Conservation (phyloP, 37 sponge, comb jelly and placozoan species). For the Chondrilla cf. caribensis region DNA sequence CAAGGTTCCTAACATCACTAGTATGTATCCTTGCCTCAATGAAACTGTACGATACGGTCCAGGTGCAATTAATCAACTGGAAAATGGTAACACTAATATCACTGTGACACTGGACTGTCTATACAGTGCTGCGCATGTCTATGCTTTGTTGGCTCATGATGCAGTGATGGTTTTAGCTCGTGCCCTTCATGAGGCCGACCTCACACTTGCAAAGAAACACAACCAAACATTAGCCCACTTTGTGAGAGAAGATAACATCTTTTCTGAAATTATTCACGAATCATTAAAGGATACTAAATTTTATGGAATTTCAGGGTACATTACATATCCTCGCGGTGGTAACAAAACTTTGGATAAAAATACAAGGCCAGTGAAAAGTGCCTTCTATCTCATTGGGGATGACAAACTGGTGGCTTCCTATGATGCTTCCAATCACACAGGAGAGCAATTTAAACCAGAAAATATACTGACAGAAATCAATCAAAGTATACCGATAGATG, state of each 20-base stretch:
- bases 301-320: neutral
- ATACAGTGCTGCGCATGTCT: neutral
- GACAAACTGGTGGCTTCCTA: too few relatives aligned
- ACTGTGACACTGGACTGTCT: neutral
- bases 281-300: neutral
- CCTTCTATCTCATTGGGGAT: neutral
- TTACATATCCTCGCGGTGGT: neutral
- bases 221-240: neutral
- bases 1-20: neutral
- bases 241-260: neutral
- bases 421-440: neutral
- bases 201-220: neutral
- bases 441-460: neutral
- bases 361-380: neutral
- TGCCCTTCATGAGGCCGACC: neutral
- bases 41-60: too few relatives aligned
- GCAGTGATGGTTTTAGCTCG: constrained; percentile 10
- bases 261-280: neutral
- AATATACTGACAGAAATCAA: too few relatives aligned
- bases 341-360: neutral
- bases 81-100: neutral
- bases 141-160: neutral
- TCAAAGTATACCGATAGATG: too few relatives aligned
- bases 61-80: too few relatives aligned
- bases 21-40: neutral